Conservation (phyloP, 1,140 invertebrate genomes). For the Drosophila serrata region DNA sequence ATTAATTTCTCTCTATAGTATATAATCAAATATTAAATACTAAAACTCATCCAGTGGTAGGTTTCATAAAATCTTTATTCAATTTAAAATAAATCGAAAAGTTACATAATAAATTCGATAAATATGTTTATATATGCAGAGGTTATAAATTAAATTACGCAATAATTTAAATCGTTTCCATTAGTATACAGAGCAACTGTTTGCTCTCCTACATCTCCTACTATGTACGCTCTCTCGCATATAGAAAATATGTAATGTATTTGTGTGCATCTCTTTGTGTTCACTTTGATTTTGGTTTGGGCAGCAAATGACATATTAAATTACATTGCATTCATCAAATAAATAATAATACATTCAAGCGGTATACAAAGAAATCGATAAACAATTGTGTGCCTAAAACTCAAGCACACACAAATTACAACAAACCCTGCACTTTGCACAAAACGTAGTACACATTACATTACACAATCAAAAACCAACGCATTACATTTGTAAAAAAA, state of each 20-base stretch:
- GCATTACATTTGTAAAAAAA: slow-evolving; percentile 49
- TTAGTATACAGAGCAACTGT: slow-evolving; percentile 67
- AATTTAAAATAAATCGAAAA: slow-evolving; percentile 77
- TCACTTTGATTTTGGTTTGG: slow-evolving; percentile 69
- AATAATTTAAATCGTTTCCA: slow-evolving; percentile 71
- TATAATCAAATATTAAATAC: not conserved
- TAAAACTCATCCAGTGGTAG: not conserved
- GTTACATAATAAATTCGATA: slow-evolving; percentile 82
- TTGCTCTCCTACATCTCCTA: slow-evolving; percentile 47
- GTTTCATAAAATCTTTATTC: slow-evolving; percentile 79
- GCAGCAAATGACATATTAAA: slow-evolving; percentile 73
- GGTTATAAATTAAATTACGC: slow-evolving; percentile 76
- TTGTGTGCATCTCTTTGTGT: slow-evolving; percentile 81
- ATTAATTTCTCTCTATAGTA: too few relatives aligned
- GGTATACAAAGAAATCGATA: slow-evolving; percentile 38
- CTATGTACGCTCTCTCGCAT: slow-evolving; percentile 36
- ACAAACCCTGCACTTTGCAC: not conserved
- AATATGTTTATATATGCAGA: slow-evolving; percentile 75
- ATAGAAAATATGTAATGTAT: slow-evolving; percentile 65
- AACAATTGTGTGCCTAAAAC: slow-evolving; percentile 47
- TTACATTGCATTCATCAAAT: slow-evolving; percentile 44
- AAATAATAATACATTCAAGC: slow-evolving; percentile 50
- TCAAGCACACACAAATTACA: slow-evolving; percentile 59
- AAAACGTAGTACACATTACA: slow-evolving; percentile 45
- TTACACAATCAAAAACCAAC: slow-evolving; percentile 50